A percentile compares a stretch with the other conserved stretches of the same genome.
Evolutionary conservation across 2,113 vertebrate genomes (phyloP).

Genomic region (Hucho hucho): DNA sequence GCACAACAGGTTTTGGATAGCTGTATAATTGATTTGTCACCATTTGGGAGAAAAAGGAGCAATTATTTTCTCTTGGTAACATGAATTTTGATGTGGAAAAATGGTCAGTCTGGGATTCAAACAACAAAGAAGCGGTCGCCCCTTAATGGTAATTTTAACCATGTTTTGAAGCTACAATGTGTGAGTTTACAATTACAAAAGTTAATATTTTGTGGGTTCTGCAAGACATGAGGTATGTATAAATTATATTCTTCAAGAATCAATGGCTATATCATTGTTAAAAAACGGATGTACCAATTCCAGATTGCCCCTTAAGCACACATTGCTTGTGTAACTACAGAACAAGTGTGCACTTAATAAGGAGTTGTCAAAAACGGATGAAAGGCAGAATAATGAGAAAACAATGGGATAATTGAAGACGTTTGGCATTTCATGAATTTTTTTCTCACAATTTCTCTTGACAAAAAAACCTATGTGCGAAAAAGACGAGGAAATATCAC

Average conservation of each 20-base stretch:
- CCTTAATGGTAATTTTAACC: too few relatives aligned
- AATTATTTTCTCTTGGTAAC: slow-evolving; percentile 8
- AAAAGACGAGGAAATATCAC: too few relatives aligned
- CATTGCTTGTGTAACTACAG: not conserved
- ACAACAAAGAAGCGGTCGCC: too few relatives aligned
- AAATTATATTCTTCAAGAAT: too few relatives aligned
- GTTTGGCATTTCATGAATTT: not conserved
- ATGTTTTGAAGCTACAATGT: too few relatives aligned
- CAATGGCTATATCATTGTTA: too few relatives aligned
- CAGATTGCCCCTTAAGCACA: not conserved
- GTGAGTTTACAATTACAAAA: too few relatives aligned
- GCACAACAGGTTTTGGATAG: not conserved
- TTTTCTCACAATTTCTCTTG: slow-evolving; percentile 2
- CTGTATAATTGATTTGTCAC: slow-evolving; percentile 6
- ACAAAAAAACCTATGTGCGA: slow-evolving; percentile 1
- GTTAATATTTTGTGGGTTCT: too few relatives aligned
- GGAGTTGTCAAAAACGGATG: not conserved
- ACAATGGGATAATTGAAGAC: not conserved
- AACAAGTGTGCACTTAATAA: not conserved
- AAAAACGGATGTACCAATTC: too few relatives aligned
- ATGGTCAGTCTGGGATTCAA: too few relatives aligned
- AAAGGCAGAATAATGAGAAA: not conserved
- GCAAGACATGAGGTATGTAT: too few relatives aligned
- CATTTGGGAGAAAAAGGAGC: slow-evolving; percentile 2
- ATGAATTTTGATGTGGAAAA: not conserved